Base-by-base conservation (phyloP, 1,140 invertebrate species). In the Asobara japonica region DNA sequence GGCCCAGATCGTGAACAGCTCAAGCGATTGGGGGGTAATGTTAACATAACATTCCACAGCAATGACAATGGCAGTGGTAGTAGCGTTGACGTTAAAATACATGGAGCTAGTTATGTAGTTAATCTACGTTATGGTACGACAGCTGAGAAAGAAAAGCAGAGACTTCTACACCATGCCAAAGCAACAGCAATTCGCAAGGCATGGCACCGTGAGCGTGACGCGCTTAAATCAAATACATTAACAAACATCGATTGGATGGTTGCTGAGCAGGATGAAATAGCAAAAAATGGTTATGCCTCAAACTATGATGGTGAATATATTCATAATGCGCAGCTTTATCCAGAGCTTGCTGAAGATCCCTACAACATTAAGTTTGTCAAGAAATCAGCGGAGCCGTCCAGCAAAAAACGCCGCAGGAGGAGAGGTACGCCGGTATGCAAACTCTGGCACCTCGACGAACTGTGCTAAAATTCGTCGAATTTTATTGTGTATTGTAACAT, bases 41-140 rank as follows among this genome's bases (percentile, higher is more conserved):
- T 98, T 16, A 98, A 98, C 85, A 94, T 97, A 10, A 97, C 96
- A 1, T 95, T 96, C 89, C 95, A 97, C 82, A 94, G 96, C 79
- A 91, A 90, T 38, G 93, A 95, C 77, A 91, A 92, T 73, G 90
- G 91, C 0, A 90, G 90, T 60, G 90, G 91, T 25, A 90, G 88
- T 71, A 90, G 69, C 60, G 74, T 94, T 73, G 95, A 96, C 84
- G 93, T 96, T 0, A 96, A 95, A 84, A 95, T 97, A 71, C 95
- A 96, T 77, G 93, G 94, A 1, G 87, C 90, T 0, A 94, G 94
- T 80, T 94, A 94, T 31, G 92, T 95, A 5, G 93, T 96, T 60
- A 96, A 95, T 82, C 82, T 95, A 65, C 89, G 94, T 0, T 98
- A 98, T 83, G 97, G 97, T 8, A 96, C 96, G 3, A 96, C 92